Base-by-base conservation (phyloP, 2,113 vertebrate species). In the Elgaria multicarinata region DNA sequence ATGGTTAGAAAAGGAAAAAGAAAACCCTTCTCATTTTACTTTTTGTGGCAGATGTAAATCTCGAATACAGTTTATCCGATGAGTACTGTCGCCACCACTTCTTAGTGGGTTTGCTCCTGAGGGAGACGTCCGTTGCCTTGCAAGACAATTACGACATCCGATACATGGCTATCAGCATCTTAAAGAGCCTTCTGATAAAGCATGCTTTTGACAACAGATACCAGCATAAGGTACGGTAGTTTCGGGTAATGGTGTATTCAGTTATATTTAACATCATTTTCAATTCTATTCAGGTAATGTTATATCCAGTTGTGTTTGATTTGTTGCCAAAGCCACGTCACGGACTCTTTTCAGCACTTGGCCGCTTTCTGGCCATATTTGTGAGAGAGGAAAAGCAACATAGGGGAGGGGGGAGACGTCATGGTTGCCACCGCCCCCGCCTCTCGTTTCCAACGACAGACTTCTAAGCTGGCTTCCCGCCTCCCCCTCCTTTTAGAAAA, bases 31-130 rank as follows among this genome's bases (percentile, higher is more conserved):
- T 58, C 36, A 1, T n/a, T 50, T 89, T 92, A 89, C 93, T 96
- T 13, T 94, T 93, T 78, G 94, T 91, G 96, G 92, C 98, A 99
- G 99, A 99, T 95, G 96, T 97, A 93, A 98, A 97, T 90, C 97
- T 99, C 92, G 99, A 99, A 96, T 99, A 97, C 97, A 98, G 96
- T 95, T 96, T 99, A 95, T 98, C 98, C 0, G 99, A 99, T 88
- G 99, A 99, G 3, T 99, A 98, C 95, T 99, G 99, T 95, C 98
- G 94, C 31, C 98, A 99, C 94, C 99, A 99, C 94, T 99, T 99
- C 95, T 96, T 99, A 90, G 98, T 99, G 91, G 99, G 99, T 53
- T 97, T 99, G 92, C 96, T 99, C 88, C 96, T 99, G 92, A 97
- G 98, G 89, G 99, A 99, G 94, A 97, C 98, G 46, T 98, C 98